Conservation (phyloP, 1,140 invertebrate genomes). For the Drosophila watanabei region DNA sequence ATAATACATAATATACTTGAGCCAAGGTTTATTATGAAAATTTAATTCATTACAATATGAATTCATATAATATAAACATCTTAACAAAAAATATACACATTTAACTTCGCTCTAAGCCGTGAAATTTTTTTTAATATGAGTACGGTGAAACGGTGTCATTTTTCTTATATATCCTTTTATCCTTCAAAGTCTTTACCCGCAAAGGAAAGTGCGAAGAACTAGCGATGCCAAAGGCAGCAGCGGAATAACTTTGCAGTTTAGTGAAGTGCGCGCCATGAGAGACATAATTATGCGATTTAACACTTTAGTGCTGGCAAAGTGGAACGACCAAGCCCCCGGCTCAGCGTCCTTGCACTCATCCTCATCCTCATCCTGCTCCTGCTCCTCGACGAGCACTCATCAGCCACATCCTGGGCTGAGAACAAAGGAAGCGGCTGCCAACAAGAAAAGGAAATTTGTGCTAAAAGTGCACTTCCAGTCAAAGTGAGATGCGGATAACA, state of each 20-base stretch:
- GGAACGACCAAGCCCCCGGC: constrained; percentile 46
- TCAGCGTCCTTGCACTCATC: neutral
- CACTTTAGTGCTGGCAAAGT: constrained; percentile 77
- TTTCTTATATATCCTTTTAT: neutral
- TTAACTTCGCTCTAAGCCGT: neutral
- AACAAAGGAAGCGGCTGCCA: constrained; percentile 70
- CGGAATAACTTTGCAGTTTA: constrained; percentile 70
- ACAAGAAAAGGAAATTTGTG: constrained; percentile 80
- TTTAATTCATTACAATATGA: no score
- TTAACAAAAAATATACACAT: neutral
- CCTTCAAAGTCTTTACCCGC: neutral
- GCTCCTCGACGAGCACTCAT: constrained; percentile 29
- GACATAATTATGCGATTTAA: constrained; percentile 84
- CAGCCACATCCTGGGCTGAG: constrained; percentile 47
- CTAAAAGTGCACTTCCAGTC: constrained; percentile 77
- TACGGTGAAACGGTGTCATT: neutral
- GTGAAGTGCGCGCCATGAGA: constrained; percentile 79
- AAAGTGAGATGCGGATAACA: constrained; percentile 66
- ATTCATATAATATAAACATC: neutral
- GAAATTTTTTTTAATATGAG: neutral
- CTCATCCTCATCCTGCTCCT: neutral
- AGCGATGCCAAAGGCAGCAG: constrained; percentile 53
- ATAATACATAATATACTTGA: no score
- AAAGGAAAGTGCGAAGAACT: constrained; percentile 29
- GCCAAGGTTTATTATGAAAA: no score